A percentile compares a stretch with the other conserved stretches of the same genome.
phyloP scores from a whole-genome alignment of 2,797 vertebrate genomes.

The Sebastes hubbsi region DNA sequence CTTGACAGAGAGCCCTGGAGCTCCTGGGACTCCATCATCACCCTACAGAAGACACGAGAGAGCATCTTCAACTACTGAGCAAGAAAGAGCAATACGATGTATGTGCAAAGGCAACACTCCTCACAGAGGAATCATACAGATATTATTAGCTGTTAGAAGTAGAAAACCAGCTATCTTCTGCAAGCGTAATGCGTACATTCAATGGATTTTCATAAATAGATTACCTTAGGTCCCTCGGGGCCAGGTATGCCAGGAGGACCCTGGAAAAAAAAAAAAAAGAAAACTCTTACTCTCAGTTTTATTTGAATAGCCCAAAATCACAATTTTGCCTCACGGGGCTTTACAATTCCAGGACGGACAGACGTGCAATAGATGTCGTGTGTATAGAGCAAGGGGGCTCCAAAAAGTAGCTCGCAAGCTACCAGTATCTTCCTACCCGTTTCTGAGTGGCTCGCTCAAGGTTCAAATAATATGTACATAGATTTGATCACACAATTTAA shows the following conservation, averaged over 20 bases:
- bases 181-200: not conserved
- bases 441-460: too few species aligned
- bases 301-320: too few species aligned
- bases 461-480: too few species aligned
- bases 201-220: not conserved
- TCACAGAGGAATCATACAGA: not conserved
- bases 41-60: slow-evolving; percentile 68
- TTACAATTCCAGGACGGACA: too few species aligned
- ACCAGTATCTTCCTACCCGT: too few species aligned
- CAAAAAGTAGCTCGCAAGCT: too few species aligned
- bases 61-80: not conserved
- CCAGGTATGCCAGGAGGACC: slow-evolving; percentile 76
- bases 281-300: not conserved
- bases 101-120: too few species aligned
- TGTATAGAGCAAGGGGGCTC: too few species aligned
- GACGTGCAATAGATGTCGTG: too few species aligned
- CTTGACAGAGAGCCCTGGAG: slow-evolving; percentile 79
- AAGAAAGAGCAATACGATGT: not conserved
- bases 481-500: too few species aligned
- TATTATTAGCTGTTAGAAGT: not conserved
- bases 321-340: too few species aligned
- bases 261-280: slow-evolving; percentile 29
- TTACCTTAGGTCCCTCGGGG: slow-evolving; percentile 80
- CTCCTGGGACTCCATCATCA: slow-evolving; percentile 74
- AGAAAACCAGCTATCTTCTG: not conserved